Conservation (phyloP, 2,888 invertebrate species). For the Bhutanitis thaidina region DNA sequence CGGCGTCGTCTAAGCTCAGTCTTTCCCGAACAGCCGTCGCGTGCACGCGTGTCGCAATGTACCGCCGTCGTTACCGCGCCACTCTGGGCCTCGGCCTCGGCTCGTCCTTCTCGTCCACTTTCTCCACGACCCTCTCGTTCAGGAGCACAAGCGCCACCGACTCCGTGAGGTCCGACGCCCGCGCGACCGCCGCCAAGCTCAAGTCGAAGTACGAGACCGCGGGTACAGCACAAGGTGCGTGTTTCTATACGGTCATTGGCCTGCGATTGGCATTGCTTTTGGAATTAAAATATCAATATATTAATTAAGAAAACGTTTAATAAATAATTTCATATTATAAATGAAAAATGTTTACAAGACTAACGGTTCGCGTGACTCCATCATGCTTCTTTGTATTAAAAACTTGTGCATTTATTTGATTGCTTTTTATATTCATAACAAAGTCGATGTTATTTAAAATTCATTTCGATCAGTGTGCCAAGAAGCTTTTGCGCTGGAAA, state of each 20-base stretch:
- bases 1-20: slow-evolving; percentile 54
- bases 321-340: too few species aligned
- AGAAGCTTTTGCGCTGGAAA: too few species aligned
- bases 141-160: slow-evolving; percentile 39
- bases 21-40: slow-evolving; percentile 45
- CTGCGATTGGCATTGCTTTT: neutral
- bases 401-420: too few species aligned
- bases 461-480: too few species aligned
- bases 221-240: slow-evolving; percentile 73
- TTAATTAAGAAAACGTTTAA: too few species aligned
- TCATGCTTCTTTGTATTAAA: too few species aligned
- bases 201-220: slow-evolving; percentile 73
- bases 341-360: too few species aligned
- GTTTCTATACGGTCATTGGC: slow-evolving; percentile 20
- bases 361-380: too few species aligned
- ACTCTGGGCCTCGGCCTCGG: slow-evolving; percentile 69
- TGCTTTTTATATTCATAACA: too few species aligned
- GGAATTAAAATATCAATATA: too few species aligned
- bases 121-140: slow-evolving; percentile 55
- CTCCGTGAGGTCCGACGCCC: slow-evolving; percentile 65
- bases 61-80: slow-evolving; percentile 72
- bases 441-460: too few species aligned
- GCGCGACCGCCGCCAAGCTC: slow-evolving; percentile 71
- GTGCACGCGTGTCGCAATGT: slow-evolving; percentile 51
- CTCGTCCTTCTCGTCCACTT: slow-evolving; percentile 66